Conservation (phyloP, 2,113 vertebrate genomes). For the Maccullochella peelii region DNA sequence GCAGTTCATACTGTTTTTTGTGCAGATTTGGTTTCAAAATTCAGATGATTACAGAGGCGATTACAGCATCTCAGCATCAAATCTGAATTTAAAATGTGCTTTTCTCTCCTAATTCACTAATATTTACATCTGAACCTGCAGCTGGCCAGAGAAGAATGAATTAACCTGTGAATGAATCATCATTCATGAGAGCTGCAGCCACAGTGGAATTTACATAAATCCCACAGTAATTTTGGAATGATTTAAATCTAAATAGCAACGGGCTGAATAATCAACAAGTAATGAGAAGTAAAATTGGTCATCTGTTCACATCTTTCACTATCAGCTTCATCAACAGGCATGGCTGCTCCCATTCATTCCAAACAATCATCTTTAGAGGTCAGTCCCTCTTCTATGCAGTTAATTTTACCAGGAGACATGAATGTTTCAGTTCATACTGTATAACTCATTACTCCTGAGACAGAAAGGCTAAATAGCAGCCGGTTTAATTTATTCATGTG, state of each 20-base stretch:
- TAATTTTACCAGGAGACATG: conserved; percentile 57
- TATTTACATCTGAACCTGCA: conserved; percentile 80
- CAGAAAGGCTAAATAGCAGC: conserved; percentile 77
- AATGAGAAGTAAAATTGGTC: conserved; percentile 77
- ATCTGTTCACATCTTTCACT: conserved; percentile 71
- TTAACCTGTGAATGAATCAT: conserved; percentile 78
- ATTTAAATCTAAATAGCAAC: conserved; percentile 78
- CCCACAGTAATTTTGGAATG: conserved; percentile 66
- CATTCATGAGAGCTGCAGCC: conserved; percentile 53
- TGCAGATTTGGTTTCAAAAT: conserved; percentile 42
- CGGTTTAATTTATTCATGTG: conserved; percentile 90
- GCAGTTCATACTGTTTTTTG: conserved; percentile 14
- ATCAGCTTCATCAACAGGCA: conserved; percentile 66
- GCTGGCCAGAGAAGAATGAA: conserved; percentile 76
- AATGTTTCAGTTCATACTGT: conserved; percentile 63
- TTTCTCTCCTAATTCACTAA: conserved; percentile 67
- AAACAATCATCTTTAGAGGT: conserved; percentile 76
- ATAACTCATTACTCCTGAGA: conserved; percentile 72
- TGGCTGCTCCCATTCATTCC: conserved; percentile 57
- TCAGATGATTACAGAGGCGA: conserved; percentile 30
- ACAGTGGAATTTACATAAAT: conserved; percentile 73
- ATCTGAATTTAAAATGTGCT: conserved; percentile 57
- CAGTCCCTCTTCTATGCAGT: conserved; percentile 41
- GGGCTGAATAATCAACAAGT: conserved; percentile 72
- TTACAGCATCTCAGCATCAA: conserved; percentile 39